A percentile compares a stretch with the other conserved stretches of the same genome.
These are phyloP conservation scores for Oncopodura yosiiana DNA, from an alignment of 1,140 invertebrate genomes.

Conservation along the genomic window DNA sequence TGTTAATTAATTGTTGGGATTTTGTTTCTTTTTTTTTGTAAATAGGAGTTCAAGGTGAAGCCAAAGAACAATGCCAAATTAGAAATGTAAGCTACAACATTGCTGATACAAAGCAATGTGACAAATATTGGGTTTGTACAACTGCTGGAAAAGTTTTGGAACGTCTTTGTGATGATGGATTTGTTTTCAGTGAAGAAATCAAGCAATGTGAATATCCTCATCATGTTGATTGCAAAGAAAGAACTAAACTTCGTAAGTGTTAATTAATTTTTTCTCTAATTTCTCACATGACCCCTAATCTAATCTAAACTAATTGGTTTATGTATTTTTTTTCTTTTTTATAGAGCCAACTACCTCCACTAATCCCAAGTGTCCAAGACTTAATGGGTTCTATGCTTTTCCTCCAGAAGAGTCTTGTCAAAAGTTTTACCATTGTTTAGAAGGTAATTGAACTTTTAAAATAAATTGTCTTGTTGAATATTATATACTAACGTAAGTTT, in stretches of 20 bases:
- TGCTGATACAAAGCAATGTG: constrained; percentile 40
- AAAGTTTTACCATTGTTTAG: constrained; percentile 40
- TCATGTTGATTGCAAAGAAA: constrained; percentile 38
- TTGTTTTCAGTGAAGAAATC: constrained; percentile 38
- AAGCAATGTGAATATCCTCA: constrained; percentile 41
- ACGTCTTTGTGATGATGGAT: constrained; percentile 41
- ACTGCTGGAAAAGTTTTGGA: constrained; percentile 37
- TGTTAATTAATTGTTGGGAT: too few relatives aligned
- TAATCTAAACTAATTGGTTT: neutral
- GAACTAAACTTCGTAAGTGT: constrained; percentile 39
- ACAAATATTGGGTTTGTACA: constrained; percentile 41
- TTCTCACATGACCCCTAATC: neutral
- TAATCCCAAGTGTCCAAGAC: constrained; percentile 37
- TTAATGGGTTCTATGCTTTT: constrained; percentile 39
- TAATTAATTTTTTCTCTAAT: neutral
- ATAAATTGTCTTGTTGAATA: neutral
- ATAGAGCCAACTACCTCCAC: constrained; percentile 36
- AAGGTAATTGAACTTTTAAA: neutral
- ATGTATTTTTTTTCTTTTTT: neutral
- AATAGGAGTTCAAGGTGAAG: constrained; percentile 1
- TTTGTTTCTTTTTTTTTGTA: too few relatives aligned
- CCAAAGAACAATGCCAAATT: constrained; percentile 12
- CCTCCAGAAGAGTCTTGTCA: constrained; percentile 37
- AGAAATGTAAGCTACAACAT: constrained; percentile 36
- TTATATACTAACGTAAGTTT: constrained; percentile 37